phyloP scores from a whole-genome alignment of 2,113 vertebrate genomes.

The Taurulus bubalis region DNA sequence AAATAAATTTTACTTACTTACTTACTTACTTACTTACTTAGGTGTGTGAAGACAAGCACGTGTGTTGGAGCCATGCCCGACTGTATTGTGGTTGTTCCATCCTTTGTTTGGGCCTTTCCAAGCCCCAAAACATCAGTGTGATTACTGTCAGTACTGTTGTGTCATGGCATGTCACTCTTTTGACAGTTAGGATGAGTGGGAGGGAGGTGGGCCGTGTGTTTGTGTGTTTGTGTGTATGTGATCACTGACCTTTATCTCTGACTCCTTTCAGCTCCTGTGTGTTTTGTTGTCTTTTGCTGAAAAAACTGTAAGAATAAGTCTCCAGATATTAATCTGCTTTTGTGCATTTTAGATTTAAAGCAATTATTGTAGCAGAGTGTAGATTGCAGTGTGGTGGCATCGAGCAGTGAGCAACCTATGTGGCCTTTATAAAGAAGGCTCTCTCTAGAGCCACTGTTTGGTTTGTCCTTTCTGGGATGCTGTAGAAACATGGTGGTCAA shows the following conservation, averaged over 20 bases:
- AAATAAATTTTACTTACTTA: too few relatives aligned
- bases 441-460: too few relatives aligned
- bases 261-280: background rate
- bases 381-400: background rate
- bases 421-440: background rate
- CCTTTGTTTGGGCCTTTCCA: background rate
- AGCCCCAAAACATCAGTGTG: slow-evolving; percentile 4
- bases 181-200: background rate
- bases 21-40: too few relatives aligned
- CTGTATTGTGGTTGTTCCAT: background rate
- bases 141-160: slow-evolving; percentile 8
- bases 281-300: background rate
- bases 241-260: slow-evolving; percentile 10
- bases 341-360: background rate
- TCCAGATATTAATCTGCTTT: background rate
- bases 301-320: background rate
- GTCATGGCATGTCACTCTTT: background rate
- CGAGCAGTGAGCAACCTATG: background rate
- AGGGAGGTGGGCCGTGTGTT: background rate
- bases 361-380: background rate
- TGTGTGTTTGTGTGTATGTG: background rate
- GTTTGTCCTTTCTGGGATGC: too few relatives aligned
- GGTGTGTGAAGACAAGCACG: too few relatives aligned
- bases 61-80: background rate
- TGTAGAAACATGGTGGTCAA: too few relatives aligned